phyloP scores from a whole-genome alignment of 2,888 invertebrate genomes.

The Euproctis similis region DNA sequence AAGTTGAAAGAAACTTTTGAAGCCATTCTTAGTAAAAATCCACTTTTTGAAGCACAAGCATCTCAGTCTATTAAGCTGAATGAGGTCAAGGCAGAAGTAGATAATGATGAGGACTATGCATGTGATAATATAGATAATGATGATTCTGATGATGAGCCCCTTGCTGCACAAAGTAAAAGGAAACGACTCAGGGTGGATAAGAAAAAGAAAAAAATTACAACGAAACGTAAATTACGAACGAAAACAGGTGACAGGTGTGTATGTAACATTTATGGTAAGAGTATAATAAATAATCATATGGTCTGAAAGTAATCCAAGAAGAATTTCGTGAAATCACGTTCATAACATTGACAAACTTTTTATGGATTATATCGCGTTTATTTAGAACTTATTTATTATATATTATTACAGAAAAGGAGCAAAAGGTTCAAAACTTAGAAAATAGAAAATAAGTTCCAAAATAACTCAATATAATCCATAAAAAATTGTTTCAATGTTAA shows the following conservation, averaged over 20 bases:
- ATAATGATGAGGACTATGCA: constrained; percentile 15
- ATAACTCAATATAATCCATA: too few relatives aligned
- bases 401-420: too few relatives aligned
- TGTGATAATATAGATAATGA: constrained; percentile 16
- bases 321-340: too few relatives aligned
- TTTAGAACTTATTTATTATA: too few relatives aligned
- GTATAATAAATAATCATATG: too few relatives aligned
- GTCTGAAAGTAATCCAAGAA: too few relatives aligned
- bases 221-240: constrained; percentile 21
- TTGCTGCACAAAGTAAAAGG: constrained; percentile 48
- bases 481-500: too few relatives aligned
- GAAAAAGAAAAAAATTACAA: constrained; percentile 45
- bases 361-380: too few relatives aligned
- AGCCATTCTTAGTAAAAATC: constrained; percentile 54
- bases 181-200: constrained; percentile 42
- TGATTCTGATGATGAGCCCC: constrained; percentile 39
- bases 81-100: constrained; percentile 28
- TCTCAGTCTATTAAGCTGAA: constrained; percentile 22
- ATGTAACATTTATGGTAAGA: too few relatives aligned
- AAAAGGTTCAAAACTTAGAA: too few relatives aligned
- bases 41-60: constrained; percentile 38
- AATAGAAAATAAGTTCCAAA: too few relatives aligned
- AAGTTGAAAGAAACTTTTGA: constrained; percentile 56
- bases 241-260: constrained; percentile 33
- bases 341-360: too few relatives aligned